Base-by-base conservation (phyloP, 2,888 invertebrate species). In the Amiota communis region DNA sequence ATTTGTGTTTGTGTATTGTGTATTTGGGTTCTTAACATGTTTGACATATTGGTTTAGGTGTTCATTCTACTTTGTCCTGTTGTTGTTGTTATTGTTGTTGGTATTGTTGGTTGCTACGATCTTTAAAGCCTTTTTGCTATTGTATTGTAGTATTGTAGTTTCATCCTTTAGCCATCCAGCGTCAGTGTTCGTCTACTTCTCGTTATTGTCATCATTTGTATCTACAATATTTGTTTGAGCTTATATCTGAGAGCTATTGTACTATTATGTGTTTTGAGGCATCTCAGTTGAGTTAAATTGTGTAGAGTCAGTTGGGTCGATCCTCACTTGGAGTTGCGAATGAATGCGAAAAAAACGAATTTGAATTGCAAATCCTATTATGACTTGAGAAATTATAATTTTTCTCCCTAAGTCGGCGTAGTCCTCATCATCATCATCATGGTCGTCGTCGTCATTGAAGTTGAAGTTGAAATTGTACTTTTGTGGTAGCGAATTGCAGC, bases 341-440 rank as follows among this genome's bases (percentile, higher is more conserved):
- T 53, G 8, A 53, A 53, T 53, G 53, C 53, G 53, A 53, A 53
- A 36, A n/a, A n/a, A 23, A 63, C 78, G 77, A 84, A 86, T 86
- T 84, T 84, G 83, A 86, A 86, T 84, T 86, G 87, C 86, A 84
- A 84, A 84, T 86, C 86, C 86, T 83, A 83, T 83, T 83, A 83
- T 83, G 83, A 83, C 84, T 83, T 85, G 83, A 84, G 83, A 86
- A 83, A 83, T 86, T 83, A 86, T 86, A 86, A 83, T 83, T 86
- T 86, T 86, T 85, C 85, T 83, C 85, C 86, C 77, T 76, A 23
- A 53, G 49, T 12, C 15, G 48, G 3, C 36, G 36, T 36, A 2
- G 36, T 36, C 36, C 6, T 36, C 36, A 6, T 36, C 3, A 6
- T 36, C 36, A 36, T 36, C 36, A 36, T 36, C 36, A 17, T 23